Conservation (phyloP, 2,888 invertebrate species). For the Heteromyza rotundicornis region DNA sequence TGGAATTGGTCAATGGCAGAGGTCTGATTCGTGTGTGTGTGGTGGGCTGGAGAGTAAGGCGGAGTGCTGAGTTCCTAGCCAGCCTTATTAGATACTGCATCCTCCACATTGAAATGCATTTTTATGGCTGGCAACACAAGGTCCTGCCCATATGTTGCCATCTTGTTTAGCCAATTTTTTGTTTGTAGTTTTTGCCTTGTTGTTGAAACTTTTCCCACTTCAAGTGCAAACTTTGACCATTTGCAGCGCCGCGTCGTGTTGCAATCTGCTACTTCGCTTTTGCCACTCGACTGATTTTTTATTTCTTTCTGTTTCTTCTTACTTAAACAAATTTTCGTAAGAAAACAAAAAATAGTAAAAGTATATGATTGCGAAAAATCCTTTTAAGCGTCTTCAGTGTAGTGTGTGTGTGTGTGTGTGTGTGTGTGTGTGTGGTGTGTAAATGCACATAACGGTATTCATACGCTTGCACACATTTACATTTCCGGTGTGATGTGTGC, state of each 20-base stretch:
- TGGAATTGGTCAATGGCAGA: no score
- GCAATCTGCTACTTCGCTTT: not conserved
- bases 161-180: not conserved
- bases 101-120: not conserved
- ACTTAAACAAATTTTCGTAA: not conserved
- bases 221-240: conserved; percentile 17
- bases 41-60: no score
- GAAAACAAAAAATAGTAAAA: not conserved
- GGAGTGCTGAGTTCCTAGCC: no score
- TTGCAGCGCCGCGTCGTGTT: conserved; percentile 7
- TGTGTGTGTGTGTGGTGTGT: not conserved
- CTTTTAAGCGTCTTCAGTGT: not conserved
- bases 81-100: no score
- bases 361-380: not conserved
- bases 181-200: not conserved
- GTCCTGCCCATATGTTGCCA: not conserved
- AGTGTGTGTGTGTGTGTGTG: not conserved
- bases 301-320: not conserved
- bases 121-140: not conserved
- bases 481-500: conserved; percentile 7
- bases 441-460: conserved; percentile 3
- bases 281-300: not conserved
- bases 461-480: conserved; percentile 3
- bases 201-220: conserved; percentile 13
- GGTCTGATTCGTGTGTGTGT: no score